phyloP scores from a whole-genome alignment of 2,888 invertebrate species.

The Volucella bombylans region DNA sequence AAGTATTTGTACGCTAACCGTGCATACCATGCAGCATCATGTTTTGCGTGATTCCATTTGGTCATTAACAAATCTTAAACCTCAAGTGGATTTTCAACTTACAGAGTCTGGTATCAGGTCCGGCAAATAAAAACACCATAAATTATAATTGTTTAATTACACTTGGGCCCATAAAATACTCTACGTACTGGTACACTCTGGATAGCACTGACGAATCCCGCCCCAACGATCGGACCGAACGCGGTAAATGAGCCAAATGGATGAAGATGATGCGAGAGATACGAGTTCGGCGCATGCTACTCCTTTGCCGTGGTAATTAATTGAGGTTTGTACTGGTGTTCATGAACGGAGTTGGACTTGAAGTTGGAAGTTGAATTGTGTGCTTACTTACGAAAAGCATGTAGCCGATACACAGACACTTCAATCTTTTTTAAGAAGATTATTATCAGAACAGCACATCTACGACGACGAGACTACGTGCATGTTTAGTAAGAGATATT shows the following conservation, averaged over 20 bases:
- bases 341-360: constrained; percentile 4
- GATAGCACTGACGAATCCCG: constrained; percentile 60
- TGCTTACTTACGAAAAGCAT: constrained; percentile 38
- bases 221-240: constrained; percentile 32
- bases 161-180: constrained; percentile 65
- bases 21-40: constrained; percentile 23
- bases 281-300: constrained; percentile 71
- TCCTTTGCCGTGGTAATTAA: constrained; percentile 71
- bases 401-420: constrained; percentile 53
- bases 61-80: constrained; percentile 70
- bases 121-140: constrained; percentile 71
- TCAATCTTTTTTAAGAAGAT: constrained; percentile 35
- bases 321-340: constrained; percentile 61
- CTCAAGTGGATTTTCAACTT: constrained; percentile 53
- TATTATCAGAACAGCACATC: constrained; percentile 56
- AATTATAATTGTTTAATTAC: constrained; percentile 74
- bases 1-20: too few species aligned
- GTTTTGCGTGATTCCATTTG: constrained; percentile 68
- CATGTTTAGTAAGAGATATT: constrained; percentile 56
- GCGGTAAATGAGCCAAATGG: constrained; percentile 65
- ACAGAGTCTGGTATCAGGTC: constrained; percentile 51
- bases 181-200: background rate
- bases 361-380: constrained; percentile 47
- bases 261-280: constrained; percentile 61
- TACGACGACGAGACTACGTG: constrained; percentile 18